Conservation (phyloP, 2,113 vertebrate species). For the Rhabdornis inornatus region DNA sequence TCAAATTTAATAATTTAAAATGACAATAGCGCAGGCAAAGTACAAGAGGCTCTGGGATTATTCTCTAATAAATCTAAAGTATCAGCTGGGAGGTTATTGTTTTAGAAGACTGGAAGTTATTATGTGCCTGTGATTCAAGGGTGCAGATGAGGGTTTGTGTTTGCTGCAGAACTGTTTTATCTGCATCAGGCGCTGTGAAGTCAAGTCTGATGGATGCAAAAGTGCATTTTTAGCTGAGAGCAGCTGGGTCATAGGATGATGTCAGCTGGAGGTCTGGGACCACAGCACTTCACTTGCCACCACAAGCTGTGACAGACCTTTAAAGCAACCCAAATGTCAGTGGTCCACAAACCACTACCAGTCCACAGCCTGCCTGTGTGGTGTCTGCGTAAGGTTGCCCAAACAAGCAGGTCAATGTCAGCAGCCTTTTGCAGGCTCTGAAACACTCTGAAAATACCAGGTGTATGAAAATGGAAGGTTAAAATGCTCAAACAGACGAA, state of each 20-base stretch:
- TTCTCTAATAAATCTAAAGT: slow-evolving; percentile 2
- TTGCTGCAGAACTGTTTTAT: not conserved
- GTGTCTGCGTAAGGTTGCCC: not conserved
- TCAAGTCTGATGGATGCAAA: not conserved
- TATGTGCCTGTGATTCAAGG: not conserved
- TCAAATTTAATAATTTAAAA: slow-evolving; percentile 44
- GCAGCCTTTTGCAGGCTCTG: not conserved
- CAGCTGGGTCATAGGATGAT: not conserved
- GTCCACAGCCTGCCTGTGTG: not conserved
- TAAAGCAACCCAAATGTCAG: not conserved
- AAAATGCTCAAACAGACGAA: not conserved
- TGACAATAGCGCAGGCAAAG: not conserved
- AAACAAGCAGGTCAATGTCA: not conserved
- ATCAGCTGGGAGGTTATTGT: not conserved
- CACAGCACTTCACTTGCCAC: not conserved
- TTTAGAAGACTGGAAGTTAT: not conserved
- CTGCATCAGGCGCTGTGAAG: not conserved
- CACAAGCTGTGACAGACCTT: not conserved
- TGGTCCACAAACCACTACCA: not conserved
- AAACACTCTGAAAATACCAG: not conserved
- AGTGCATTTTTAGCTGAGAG: not conserved
- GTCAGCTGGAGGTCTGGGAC: not conserved
- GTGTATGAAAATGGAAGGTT: not conserved
- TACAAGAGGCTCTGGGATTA: not conserved
- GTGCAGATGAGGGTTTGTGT: not conserved